Evolutionary conservation across 2,113 vertebrate species (phyloP), one percentile per base, ranked within the genome.

Genomic region (Glareola pratincola): DNA sequence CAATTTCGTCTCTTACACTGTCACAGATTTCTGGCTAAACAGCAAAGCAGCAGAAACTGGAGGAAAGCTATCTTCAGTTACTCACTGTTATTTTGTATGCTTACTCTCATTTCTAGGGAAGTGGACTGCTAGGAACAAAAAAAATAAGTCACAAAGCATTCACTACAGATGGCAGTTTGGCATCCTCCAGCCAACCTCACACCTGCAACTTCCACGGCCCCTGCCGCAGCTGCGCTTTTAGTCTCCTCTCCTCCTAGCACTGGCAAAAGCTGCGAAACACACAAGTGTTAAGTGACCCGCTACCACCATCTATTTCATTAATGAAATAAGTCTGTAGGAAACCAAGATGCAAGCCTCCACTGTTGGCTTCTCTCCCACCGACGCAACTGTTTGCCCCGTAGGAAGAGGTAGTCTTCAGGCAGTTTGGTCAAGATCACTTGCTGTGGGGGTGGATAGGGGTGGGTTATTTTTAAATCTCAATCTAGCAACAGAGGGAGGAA

Each of bases 181-280:
- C 86, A 89, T 71, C 82, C 86, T 73, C 54, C 80, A 89, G 93
- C 64, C 83, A 80, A 71, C 54, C 89, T 91, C 83, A 96, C 96
- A 95, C 93, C 93, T 96, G 93, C 91, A 89, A 45, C 54, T 78
- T 77, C 86, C 68, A 57, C 1, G 8, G 79, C 75, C 34, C 8
- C 71, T 76, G 30, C 81, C 85, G 82, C 95, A 97, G 95, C 95
- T 96, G 96, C 62, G 86, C 60, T 84, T 96, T 92, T 69, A 66
- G 88, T 84, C 56, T 91, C 54, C 32, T 77, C 71, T 72, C 18
- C 0, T 37, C 82, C 71, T 60, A 37, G 43, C 56, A 41, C 47
- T 73, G 91, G 71, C 32, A 89, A 84, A 93, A 92, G 71, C 88
- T 15, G 36, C n/a, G 73, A 76, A 96, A 90, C 32, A 15, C 1